These are phyloP conservation scores for Triplophysa rosa DNA, from an alignment of 2,113 vertebrate species.

Conservation along the genomic window DNA sequence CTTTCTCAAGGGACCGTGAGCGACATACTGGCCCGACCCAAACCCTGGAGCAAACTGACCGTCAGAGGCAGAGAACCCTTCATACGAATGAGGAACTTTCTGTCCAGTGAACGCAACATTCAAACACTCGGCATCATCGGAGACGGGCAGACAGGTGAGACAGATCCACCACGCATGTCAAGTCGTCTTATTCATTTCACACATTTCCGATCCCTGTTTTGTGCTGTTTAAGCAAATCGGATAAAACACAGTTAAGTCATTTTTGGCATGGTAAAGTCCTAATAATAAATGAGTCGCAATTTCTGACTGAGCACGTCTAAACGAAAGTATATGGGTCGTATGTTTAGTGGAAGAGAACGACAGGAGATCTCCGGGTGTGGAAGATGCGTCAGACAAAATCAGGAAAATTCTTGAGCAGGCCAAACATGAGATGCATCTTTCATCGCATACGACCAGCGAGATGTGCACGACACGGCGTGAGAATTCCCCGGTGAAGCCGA, in stretches of 20 bases:
- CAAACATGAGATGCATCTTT: constrained; percentile 88
- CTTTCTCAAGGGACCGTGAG: constrained; percentile 95
- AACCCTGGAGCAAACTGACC: constrained; percentile 96
- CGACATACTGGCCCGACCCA: constrained; percentile 94
- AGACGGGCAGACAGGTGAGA: constrained; percentile 93
- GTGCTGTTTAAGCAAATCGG: too few species aligned
- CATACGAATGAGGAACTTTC: constrained; percentile 97
- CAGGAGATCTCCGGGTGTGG: background rate
- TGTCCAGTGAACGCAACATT: constrained; percentile 92
- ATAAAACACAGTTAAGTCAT: too few species aligned
- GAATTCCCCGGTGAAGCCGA: constrained; percentile 78
- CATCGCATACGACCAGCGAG: constrained; percentile 79
- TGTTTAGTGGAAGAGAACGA: constrained; percentile 17
- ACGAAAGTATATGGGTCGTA: too few species aligned
- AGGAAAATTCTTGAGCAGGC: constrained; percentile 93
- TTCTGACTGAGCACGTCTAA: too few species aligned
- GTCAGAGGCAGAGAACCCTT: constrained; percentile 97
- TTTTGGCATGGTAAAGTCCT: too few species aligned
- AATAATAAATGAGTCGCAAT: too few species aligned
- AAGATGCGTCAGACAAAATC: constrained; percentile 86
- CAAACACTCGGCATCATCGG: constrained; percentile 91
- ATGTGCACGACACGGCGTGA: constrained; percentile 64
- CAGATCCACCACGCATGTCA: too few species aligned
- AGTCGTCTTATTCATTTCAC: too few species aligned
- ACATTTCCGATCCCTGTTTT: too few species aligned